A percentile compares a stretch with the other conserved stretches of the same genome.
phyloP scores from a whole-genome alignment of 37 sponge, comb jelly and placozoan species.

The Petrosia ficiformis region DNA sequence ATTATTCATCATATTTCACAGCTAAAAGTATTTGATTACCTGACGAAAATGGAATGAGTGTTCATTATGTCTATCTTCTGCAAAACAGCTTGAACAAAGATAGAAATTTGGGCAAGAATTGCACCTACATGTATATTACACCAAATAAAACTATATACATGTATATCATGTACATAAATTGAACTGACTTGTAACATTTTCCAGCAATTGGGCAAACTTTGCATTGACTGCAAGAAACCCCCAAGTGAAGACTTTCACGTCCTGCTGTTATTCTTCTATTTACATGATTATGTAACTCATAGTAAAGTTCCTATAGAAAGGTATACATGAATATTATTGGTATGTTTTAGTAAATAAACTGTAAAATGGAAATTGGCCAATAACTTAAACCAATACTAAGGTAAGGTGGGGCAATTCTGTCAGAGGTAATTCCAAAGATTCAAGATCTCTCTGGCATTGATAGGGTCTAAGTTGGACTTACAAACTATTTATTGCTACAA shows the following conservation, averaged over 20 bases:
- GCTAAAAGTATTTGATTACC: background rate
- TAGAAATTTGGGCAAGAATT: slow-evolving; percentile 40
- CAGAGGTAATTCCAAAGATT: no score
- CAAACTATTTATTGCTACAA: no score
- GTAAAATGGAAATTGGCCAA: no score
- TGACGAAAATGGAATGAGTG: slow-evolving; percentile 57
- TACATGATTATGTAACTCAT: background rate
- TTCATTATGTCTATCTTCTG: slow-evolving; percentile 21
- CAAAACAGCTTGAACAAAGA: slow-evolving; percentile 76
- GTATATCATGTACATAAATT: background rate
- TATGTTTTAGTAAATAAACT: no score
- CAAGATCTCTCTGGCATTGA: no score
- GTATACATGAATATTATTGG: background rate
- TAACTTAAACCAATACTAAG: no score
- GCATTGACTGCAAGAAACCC: slow-evolving; percentile 61
- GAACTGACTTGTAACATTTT: slow-evolving; percentile 55
- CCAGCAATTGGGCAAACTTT: slow-evolving; percentile 63
- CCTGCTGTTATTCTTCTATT: background rate
- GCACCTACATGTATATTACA: slow-evolving; percentile 34
- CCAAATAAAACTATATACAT: background rate
- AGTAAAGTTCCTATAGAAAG: slow-evolving; percentile 4
- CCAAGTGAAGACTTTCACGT: slow-evolving; percentile 33
- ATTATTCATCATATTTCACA: background rate
- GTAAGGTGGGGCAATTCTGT: no score
- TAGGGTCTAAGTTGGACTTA: no score